These are phyloP conservation scores for Holacanthella duospinosa DNA, from an alignment of 2,888 invertebrate genomes.

Conservation along the genomic window DNA sequence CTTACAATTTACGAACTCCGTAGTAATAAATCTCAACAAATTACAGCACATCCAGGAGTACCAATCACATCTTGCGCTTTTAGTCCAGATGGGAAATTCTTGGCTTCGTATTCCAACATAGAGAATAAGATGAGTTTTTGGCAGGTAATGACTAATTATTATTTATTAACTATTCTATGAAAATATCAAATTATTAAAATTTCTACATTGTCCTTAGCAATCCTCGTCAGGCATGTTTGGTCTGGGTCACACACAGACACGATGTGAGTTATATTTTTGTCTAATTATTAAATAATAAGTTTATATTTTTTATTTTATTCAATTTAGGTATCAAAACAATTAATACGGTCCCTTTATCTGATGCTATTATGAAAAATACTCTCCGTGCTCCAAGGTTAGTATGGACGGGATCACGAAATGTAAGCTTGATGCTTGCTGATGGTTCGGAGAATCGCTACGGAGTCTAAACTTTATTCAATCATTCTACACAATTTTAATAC, in stretches of 20 bases:
- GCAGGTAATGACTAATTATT: constrained; percentile 65
- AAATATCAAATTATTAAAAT: too few species aligned
- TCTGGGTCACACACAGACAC: constrained; percentile 90
- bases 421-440: constrained; percentile 88
- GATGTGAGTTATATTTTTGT: too few species aligned
- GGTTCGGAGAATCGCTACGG: constrained; percentile 82
- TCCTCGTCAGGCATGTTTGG: constrained; percentile 85
- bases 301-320: too few species aligned
- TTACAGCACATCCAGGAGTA: constrained; percentile 71
- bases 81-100: constrained; percentile 92
- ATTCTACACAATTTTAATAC: background rate
- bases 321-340: constrained; percentile 89
- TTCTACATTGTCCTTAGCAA: too few species aligned
- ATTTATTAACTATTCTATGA: too few species aligned
- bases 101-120: constrained; percentile 86
- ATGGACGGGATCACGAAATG: constrained; percentile 89
- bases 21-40: constrained; percentile 76
- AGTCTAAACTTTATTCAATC: constrained; percentile 47
- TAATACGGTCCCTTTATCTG: constrained; percentile 84
- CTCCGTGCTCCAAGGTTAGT: constrained; percentile 82
- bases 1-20: constrained; percentile 91
- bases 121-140: constrained; percentile 95
- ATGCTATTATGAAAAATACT: constrained; percentile 50
- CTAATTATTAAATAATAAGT: too few species aligned
- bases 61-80: constrained; percentile 88